Conservation (phyloP, 2,797 vertebrate species). For the Discoglossus pictus region DNA sequence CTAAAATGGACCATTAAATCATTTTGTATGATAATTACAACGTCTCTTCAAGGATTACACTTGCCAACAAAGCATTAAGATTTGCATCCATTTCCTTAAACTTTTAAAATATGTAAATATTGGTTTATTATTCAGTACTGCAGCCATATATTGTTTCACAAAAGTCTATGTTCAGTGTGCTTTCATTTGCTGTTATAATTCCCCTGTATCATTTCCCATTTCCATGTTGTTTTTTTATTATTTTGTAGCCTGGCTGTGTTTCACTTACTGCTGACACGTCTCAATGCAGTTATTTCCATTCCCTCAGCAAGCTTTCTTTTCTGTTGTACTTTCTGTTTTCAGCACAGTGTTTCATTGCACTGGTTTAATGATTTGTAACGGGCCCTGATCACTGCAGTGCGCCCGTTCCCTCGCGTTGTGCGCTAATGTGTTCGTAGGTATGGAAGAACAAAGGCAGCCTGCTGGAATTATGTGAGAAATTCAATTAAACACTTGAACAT, state of each 20-base stretch:
- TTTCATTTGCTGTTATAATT: no score
- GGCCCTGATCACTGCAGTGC: slow-evolving; percentile 61
- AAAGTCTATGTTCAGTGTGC: no score
- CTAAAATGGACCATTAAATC: no score
- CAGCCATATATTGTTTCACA: no score
- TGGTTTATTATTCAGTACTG: no score
- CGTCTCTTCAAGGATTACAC: no score
- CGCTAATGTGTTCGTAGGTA: slow-evolving; percentile 62
- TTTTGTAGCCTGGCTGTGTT: not conserved
- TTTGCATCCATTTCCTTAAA: no score
- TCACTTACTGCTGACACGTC: slow-evolving; percentile 59
- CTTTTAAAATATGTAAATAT: no score
- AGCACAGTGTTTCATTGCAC: slow-evolving; percentile 59
- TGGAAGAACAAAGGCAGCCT: slow-evolving; percentile 31
- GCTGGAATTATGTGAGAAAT: slow-evolving; percentile 12
- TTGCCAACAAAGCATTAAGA: no score
- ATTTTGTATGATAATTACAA: no score
- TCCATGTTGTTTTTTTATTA: no score
- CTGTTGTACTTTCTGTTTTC: slow-evolving; percentile 56
- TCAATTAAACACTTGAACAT: slow-evolving; percentile 39
- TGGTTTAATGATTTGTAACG: slow-evolving; percentile 73
- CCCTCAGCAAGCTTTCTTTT: slow-evolving; percentile 25
- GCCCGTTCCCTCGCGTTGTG: slow-evolving; percentile 63
- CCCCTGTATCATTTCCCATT: no score
- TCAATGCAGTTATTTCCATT: slow-evolving; percentile 37